Evolutionary conservation across 2,797 vertebrate species (phyloP).

Genomic region (Crotalus adamanteus): DNA sequence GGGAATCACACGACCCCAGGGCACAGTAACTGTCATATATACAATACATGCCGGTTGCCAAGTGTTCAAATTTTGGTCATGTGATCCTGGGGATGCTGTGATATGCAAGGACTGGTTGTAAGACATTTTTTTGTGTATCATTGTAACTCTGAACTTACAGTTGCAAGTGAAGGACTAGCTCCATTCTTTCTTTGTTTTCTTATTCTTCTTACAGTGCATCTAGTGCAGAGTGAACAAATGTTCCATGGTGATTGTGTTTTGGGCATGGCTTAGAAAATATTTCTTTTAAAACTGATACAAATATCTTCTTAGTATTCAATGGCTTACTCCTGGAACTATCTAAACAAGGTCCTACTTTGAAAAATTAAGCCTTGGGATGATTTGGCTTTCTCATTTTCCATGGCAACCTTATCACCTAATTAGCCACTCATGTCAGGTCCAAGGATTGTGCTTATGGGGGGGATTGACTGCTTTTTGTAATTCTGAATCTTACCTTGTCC

Average conservation of each 20-base stretch:
- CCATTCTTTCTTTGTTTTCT: neutral
- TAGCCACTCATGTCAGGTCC: neutral
- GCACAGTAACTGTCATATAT: neutral
- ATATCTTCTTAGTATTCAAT: neutral
- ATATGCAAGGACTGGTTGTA: neutral
- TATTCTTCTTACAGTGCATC: neutral
- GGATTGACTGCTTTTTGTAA: too few species aligned
- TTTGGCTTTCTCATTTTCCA: neutral
- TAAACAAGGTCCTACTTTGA: neutral
- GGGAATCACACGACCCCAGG: neutral
- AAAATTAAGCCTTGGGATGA: neutral
- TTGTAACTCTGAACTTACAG: neutral
- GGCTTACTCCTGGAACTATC: neutral
- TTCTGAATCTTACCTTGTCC: too few species aligned
- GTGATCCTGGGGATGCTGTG: neutral
- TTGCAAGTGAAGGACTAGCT: neutral
- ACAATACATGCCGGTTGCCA: neutral
- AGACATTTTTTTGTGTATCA: neutral
- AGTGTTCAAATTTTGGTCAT: neutral
- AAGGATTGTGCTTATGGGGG: neutral
- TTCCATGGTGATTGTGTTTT: neutral
- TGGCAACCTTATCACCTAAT: neutral
- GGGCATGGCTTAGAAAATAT: neutral
- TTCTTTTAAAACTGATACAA: neutral
- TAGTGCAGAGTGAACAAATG: neutral